Evolutionary conservation across 2,888 invertebrate genomes (phyloP).

Genomic region (Athrips mouffetella): DNA sequence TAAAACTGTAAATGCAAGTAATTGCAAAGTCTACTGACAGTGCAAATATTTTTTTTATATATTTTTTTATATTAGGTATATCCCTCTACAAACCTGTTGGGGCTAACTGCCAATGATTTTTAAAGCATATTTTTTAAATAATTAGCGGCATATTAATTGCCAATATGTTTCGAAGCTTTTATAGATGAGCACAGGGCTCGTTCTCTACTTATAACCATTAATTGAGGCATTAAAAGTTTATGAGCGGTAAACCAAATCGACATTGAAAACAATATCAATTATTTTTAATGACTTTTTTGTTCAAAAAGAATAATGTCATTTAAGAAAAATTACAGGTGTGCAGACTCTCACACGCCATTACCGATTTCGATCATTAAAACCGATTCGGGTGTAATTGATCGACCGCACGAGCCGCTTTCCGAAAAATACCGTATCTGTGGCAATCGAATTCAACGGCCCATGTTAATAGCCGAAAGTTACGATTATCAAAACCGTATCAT

Average conservation of each 20-base stretch:
- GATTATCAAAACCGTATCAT: slow-evolving; percentile 50
- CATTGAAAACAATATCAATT: not conserved
- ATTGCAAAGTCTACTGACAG: too few species aligned
- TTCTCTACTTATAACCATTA: not conserved
- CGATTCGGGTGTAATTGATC: slow-evolving; percentile 65
- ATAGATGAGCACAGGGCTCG: too few species aligned
- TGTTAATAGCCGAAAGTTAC: slow-evolving; percentile 57
- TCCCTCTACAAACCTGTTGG: too few species aligned
- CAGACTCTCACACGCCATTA: slow-evolving; percentile 52
- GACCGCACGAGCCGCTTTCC: slow-evolving; percentile 51
- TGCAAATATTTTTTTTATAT: too few species aligned
- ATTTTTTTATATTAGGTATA: too few species aligned
- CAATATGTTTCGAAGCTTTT: too few species aligned
- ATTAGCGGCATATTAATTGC: too few species aligned
- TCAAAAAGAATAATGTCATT: slow-evolving; percentile 6
- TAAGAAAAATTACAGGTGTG: slow-evolving; percentile 52
- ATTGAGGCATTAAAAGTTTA: not conserved
- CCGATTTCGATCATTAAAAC: slow-evolving; percentile 65
- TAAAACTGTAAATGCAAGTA: too few species aligned
- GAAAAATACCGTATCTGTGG: slow-evolving; percentile 23
- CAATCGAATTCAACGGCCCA: slow-evolving; percentile 34
- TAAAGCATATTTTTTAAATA: too few species aligned
- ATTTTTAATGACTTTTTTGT: not conserved
- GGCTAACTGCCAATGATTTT: too few species aligned
- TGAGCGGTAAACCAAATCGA: not conserved